Conservation (phyloP, 2,888 invertebrate genomes). For the Trissolcus brochymenae region DNA sequence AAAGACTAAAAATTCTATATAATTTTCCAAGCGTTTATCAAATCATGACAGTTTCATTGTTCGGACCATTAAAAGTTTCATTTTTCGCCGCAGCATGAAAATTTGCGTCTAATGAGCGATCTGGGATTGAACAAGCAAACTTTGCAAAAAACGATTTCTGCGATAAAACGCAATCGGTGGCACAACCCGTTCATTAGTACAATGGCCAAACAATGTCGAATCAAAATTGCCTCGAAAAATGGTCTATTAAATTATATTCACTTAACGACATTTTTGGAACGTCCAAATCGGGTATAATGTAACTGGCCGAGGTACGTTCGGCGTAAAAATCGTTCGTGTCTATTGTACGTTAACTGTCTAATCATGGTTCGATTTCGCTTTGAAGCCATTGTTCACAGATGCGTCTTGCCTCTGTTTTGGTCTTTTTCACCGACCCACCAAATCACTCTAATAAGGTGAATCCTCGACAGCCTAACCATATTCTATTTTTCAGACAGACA, state of each 20-base stretch:
- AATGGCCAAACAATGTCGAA: slow-evolving; percentile 10
- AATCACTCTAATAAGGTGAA: slow-evolving; percentile 40
- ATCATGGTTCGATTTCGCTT: slow-evolving; percentile 17
- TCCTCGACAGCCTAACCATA: slow-evolving; percentile 21
- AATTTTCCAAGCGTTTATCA: too few relatives aligned
- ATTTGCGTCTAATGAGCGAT: too few relatives aligned
- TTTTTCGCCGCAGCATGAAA: too few relatives aligned
- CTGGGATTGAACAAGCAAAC: too few relatives aligned
- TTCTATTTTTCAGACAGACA: slow-evolving; percentile 21
- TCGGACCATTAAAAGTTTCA: too few relatives aligned
- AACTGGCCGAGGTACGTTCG: slow-evolving; percentile 1
- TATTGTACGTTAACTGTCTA: slow-evolving; percentile 27
- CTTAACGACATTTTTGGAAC: slow-evolving; percentile 11
- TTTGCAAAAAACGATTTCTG: not conserved
- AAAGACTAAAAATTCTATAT: too few relatives aligned
- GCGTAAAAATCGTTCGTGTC: slow-evolving; percentile 37
- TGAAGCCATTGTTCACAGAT: slow-evolving; percentile 21
- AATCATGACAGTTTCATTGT: too few relatives aligned
- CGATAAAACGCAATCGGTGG: not conserved
- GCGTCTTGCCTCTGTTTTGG: slow-evolving; percentile 6
- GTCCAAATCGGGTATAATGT: not conserved
- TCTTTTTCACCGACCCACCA: slow-evolving; percentile 18
- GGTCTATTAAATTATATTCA: slow-evolving; percentile 24
- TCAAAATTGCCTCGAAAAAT: slow-evolving; percentile 7
- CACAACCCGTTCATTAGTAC: slow-evolving; percentile 3